A percentile compares a stretch with the other conserved stretches of the same genome.
Conservation (phyloP, 2,797 vertebrate species). For the Pterois miles region DNA sequence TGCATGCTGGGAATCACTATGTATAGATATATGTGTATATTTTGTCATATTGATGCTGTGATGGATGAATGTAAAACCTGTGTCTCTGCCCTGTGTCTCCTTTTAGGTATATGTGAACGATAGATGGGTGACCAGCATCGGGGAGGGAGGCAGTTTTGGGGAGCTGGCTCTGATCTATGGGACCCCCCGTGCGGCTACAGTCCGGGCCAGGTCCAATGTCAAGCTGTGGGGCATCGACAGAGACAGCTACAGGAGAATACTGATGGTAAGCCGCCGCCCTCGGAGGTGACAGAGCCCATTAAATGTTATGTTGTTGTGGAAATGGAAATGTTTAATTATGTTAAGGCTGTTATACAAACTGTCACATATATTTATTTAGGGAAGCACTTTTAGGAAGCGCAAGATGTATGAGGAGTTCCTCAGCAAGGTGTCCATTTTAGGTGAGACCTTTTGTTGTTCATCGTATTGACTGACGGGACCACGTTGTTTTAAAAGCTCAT, state of each 20-base stretch:
- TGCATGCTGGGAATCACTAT: too few relatives aligned
- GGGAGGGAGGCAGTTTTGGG: constrained; percentile 92
- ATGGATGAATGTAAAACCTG: background rate
- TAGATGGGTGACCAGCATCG: constrained; percentile 91
- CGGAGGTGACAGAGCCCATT: too few relatives aligned
- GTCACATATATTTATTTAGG: constrained; percentile 69
- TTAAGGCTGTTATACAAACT: background rate
- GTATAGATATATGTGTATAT: too few relatives aligned
- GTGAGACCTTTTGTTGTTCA: constrained; percentile 73
- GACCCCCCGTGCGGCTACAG: constrained; percentile 90
- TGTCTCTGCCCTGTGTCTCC: background rate
- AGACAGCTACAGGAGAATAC: constrained; percentile 92
- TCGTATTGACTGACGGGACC: background rate
- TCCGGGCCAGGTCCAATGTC: constrained; percentile 90
- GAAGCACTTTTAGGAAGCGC: constrained; percentile 92
- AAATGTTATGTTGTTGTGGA: background rate
- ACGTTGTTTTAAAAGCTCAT: background rate
- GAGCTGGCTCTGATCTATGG: constrained; percentile 93
- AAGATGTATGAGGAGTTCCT: constrained; percentile 97
- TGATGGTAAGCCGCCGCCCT: constrained; percentile 83
- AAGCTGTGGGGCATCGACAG: constrained; percentile 94
- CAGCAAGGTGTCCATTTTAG: constrained; percentile 95
- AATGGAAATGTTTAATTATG: background rate
- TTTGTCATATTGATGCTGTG: background rate
- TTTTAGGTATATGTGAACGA: constrained; percentile 89